phyloP scores from a whole-genome alignment of 2,797 vertebrate species.

The Sciurus vulgaris region DNA sequence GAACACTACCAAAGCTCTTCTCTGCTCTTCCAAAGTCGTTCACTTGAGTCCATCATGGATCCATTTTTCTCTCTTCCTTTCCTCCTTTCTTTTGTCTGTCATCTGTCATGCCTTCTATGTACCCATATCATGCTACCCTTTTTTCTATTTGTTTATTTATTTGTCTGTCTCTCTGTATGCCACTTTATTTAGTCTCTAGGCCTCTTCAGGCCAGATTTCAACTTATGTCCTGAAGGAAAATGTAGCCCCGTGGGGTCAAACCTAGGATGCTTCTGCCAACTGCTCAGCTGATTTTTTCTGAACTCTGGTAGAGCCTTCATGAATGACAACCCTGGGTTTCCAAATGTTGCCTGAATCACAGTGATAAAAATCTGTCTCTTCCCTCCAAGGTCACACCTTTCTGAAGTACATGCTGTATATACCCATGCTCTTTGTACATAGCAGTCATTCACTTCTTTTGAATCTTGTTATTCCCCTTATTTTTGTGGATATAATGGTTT shows the following conservation, averaged over 20 bases:
- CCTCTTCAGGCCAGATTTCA: not conserved
- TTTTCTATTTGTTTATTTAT: not conserved
- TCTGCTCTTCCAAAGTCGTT: not conserved
- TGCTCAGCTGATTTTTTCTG: not conserved
- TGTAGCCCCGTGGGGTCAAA: rapidly evolving
- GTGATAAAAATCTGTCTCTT: not conserved
- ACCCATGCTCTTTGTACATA: not conserved
- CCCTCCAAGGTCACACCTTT: not conserved
- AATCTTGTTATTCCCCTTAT: not conserved
- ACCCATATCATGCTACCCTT: not conserved
- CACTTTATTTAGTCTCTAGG: not conserved
- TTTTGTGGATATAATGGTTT: not conserved
- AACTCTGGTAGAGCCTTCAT: not conserved
- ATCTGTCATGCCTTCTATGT: not conserved
- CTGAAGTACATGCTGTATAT: not conserved
- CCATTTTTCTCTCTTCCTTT: not conserved
- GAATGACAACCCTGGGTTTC: not conserved
- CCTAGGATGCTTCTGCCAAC: not conserved
- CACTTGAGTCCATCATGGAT: not conserved
- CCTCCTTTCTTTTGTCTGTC: not conserved
- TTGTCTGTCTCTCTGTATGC: not conserved
- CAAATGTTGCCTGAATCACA: not conserved
- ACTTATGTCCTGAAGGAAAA: not conserved
- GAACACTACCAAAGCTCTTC: not conserved
- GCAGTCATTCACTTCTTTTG: not conserved